phyloP scores from a whole-genome alignment of 2,113 vertebrate species.

The Ptilorrhoa leucosticta region DNA sequence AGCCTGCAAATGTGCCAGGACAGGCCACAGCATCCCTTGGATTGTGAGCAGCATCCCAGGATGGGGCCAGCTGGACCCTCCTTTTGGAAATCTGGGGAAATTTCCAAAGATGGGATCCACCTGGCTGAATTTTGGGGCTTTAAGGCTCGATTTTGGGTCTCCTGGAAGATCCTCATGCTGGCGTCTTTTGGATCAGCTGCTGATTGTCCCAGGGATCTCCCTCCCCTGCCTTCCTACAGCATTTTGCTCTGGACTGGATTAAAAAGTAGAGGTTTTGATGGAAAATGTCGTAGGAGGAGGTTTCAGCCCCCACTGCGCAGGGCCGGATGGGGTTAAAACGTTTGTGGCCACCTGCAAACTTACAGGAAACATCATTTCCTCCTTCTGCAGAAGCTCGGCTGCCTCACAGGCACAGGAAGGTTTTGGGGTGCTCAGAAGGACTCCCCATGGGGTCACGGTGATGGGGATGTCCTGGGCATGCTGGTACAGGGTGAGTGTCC shows the following conservation, averaged over 20 bases:
- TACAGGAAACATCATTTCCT: constrained; percentile 20
- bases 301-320: neutral
- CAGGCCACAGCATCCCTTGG: neutral
- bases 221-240: accelerated
- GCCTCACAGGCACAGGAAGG: neutral
- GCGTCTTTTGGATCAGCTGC: neutral
- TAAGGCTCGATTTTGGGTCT: neutral
- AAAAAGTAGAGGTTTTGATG: neutral
- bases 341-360: neutral
- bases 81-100: neutral
- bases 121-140: neutral
- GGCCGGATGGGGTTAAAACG: neutral
- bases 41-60: neutral
- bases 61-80: too few relatives aligned
- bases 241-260: neutral
- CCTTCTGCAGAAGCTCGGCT: neutral
- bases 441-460: accelerated
- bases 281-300: accelerated
- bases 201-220: neutral
- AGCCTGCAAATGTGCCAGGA: neutral
- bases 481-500: neutral
- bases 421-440: neutral
- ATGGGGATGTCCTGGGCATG: neutral
- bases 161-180: neutral
- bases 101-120: neutral